phyloP scores from a whole-genome alignment of 2,888 invertebrate genomes.

The Drosophila nigricruria region DNA sequence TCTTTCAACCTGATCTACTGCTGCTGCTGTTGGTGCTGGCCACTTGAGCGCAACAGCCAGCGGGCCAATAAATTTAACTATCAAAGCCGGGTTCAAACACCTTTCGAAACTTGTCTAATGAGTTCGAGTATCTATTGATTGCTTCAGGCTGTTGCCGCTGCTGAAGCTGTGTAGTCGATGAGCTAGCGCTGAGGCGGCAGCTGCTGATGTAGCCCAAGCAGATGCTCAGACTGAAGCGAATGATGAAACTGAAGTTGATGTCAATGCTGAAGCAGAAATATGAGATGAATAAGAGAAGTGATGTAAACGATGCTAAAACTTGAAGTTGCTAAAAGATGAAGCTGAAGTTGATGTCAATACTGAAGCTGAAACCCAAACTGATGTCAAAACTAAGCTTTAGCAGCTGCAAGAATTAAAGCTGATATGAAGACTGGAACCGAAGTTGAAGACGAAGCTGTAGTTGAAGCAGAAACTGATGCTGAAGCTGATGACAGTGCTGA shows the following conservation, averaged over 20 bases:
- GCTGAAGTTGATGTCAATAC: not conserved
- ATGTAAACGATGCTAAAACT: not conserved
- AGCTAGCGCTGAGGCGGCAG: not conserved
- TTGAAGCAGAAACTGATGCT: not conserved
- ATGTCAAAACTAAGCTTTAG: not conserved
- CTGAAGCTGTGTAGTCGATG: not conserved
- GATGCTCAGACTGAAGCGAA: not conserved
- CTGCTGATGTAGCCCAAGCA: too few relatives aligned
- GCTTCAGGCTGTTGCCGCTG: constrained; percentile 33
- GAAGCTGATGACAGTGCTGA: not conserved
- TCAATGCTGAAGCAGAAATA: not conserved
- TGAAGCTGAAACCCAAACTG: not conserved
- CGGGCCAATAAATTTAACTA: constrained; percentile 40
- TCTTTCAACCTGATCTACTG: constrained; percentile 54
- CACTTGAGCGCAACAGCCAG: constrained; percentile 50
- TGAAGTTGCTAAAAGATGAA: not conserved
- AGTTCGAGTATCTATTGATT: constrained; percentile 61
- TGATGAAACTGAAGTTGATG: not conserved
- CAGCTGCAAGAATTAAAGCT: not conserved
- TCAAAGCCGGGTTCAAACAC: constrained; percentile 70
- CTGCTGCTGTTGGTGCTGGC: constrained; percentile 2
- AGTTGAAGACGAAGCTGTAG: not conserved
- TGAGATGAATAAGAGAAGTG: too few relatives aligned
- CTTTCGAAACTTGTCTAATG: constrained; percentile 74
- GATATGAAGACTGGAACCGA: not conserved